Evolutionary conservation across 1,140 invertebrate species (phyloP).

Genomic region (Dendrolimus punctatus): DNA sequence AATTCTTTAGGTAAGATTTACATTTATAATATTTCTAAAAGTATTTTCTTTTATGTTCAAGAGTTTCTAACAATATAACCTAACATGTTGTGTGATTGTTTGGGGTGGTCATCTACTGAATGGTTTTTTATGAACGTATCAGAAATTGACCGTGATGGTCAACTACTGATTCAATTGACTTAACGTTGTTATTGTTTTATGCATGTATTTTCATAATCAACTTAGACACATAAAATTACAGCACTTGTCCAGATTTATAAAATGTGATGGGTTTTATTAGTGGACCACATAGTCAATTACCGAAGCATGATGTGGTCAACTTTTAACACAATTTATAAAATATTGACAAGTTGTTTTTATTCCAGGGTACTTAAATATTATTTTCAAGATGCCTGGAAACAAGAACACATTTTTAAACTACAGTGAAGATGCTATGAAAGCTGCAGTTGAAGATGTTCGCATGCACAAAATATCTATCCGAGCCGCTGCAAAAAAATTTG

Average conservation of each 20-base stretch:
- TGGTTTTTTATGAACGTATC: slow-evolving; percentile 1
- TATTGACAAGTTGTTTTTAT: slow-evolving; percentile 17
- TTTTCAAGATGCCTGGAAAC: slow-evolving; percentile 18
- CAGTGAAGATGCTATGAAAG: slow-evolving; percentile 16
- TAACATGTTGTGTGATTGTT: no score
- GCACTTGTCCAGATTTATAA: no score
- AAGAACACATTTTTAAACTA: slow-evolving; percentile 17
- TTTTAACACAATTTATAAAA: slow-evolving; percentile 20
- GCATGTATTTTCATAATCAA: slow-evolving; percentile 17
- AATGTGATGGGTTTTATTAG: no score
- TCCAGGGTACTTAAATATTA: slow-evolving; percentile 8
- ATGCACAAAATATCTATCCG: slow-evolving; percentile 16
- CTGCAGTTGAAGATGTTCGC: slow-evolving; percentile 15
- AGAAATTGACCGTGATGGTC: slow-evolving; percentile 10
- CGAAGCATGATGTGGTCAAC: slow-evolving; percentile 12
- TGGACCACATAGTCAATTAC: no score
- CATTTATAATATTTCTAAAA: no score
- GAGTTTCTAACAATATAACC: no score
- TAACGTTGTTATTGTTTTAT: slow-evolving; percentile 17
- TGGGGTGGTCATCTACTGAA: slow-evolving; percentile 12
- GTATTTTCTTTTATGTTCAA: no score
- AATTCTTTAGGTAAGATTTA: no score
- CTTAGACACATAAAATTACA: no score
- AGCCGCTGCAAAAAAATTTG: slow-evolving; percentile 18
- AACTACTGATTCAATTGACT: slow-evolving; percentile 15